A percentile compares a stretch with the other conserved stretches of the same genome.
Evolutionary conservation across 2,113 vertebrate genomes (phyloP).

Genomic region (Perccottus glenii): DNA sequence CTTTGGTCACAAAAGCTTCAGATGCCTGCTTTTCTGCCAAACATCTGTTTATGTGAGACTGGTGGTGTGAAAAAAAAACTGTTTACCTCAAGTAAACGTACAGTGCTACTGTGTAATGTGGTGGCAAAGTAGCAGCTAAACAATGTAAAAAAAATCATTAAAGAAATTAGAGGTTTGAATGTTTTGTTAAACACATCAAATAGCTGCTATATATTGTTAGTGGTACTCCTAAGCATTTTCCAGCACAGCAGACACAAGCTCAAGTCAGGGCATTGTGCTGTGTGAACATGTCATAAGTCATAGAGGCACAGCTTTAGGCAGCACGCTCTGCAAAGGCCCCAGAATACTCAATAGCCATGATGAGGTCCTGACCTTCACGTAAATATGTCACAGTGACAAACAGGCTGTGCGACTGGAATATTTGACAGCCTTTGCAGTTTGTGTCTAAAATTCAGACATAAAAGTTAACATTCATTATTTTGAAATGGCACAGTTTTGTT

Average conservation of each 20-base stretch:
- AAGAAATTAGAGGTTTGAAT: too few relatives aligned
- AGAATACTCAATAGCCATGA: conserved; percentile 44
- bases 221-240: background rate
- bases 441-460: background rate
- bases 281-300: conserved; percentile 43
- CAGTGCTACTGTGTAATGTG: background rate
- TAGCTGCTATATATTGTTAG: background rate
- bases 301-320: conserved; percentile 39
- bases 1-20: background rate
- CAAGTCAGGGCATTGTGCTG: conserved; percentile 38
- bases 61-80: conserved; percentile 60
- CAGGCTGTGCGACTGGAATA: conserved; percentile 32
- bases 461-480: background rate
- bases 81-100: conserved; percentile 63
- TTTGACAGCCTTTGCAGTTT: background rate
- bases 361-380: conserved; percentile 57
- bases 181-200: background rate
- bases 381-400: conserved; percentile 61
- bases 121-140: conserved; percentile 6
- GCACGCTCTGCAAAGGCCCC: conserved; percentile 29
- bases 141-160: background rate
- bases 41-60: conserved; percentile 58
- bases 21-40: conserved; percentile 10
- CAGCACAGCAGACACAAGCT: conserved; percentile 7
- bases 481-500: background rate